Evolutionary conservation across 2,797 vertebrate species (phyloP), one percentile per base, ranked within the genome.

Genomic region (Gymnothorax javanicus): DNA sequence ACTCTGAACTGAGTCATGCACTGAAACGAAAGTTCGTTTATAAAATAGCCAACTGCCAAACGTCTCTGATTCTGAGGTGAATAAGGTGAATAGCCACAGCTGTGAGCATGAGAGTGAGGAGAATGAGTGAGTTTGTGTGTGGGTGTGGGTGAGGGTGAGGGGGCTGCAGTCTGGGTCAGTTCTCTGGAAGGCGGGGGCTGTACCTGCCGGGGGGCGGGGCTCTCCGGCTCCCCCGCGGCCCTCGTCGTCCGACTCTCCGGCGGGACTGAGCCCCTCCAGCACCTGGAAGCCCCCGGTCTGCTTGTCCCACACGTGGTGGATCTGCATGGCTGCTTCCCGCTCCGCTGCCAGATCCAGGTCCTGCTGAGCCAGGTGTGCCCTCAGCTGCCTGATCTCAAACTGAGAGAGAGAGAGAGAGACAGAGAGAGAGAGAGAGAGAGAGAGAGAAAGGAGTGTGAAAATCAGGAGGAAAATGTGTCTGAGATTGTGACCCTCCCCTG

Each of bases 341-440:
- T 99, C 99, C 0, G 97, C 98, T 0, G 97, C 97, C 90, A 99
- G 94, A 90, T 99, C 98, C 93, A 99, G 92, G 90, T 99, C 98
- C 94, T 99, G 99, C 94, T 99, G 99, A 0, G 98, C 98, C 89
- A 99, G 96, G 93, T 99, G 98, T 25, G 98, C 99, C 81, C 98
- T 96, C 94, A 99, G 96, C 95, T 99, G 99, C 90, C 98, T 94
- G 94, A 99, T 99, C 94, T 99, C 98, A 93, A 99, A 99, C 99
- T 99, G 88, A 77, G 43, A 8, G 75, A 20, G 75, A 9, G 75
- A 23, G 50, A 54, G 50, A 79, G 33, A 50, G 73, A 20, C 12
- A 33, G 27, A 13, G 25, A 15, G 71, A 43, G 71, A 13, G 27
- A 15, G 71, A 75, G 9, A 75, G 33, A 43, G 73, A 25, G 15